A percentile compares a stretch with the other conserved stretches of the same genome.
Conservation (phyloP, 2,888 invertebrate species). For the Pachliopta kotzebuea region DNA sequence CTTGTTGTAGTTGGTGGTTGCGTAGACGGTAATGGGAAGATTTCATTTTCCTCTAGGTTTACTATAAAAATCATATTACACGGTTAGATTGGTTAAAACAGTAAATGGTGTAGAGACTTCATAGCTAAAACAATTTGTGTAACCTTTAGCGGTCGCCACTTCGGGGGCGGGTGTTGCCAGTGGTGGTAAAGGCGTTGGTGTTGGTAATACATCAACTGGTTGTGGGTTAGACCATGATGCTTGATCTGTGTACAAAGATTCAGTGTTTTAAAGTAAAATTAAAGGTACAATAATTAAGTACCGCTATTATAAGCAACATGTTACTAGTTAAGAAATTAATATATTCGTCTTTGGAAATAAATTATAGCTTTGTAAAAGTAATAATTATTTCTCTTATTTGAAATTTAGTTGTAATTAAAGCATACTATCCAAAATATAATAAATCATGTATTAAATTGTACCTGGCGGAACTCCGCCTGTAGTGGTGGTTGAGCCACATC, state of each 20-base stretch:
- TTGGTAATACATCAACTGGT: conserved; percentile 47
- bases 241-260: conserved; percentile 38
- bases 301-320: too few species aligned
- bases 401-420: too few species aligned
- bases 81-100: background rate
- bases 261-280: background rate
- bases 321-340: too few species aligned
- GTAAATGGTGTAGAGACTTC: too few species aligned
- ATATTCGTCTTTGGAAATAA: too few species aligned
- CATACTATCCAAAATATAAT: too few species aligned
- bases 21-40: conserved; percentile 29
- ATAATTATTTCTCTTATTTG: too few species aligned
- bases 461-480: conserved; percentile 63
- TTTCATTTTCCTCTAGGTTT: conserved; percentile 33
- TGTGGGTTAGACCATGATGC: conserved; percentile 41
- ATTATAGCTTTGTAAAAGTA: too few species aligned
- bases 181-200: conserved; percentile 38
- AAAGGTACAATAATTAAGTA: too few species aligned
- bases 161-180: conserved; percentile 35
- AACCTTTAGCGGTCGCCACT: conserved; percentile 36
- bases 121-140: background rate
- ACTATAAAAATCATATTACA: conserved; percentile 14
- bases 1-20: conserved; percentile 34
- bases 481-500: conserved; percentile 55
- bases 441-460: conserved; percentile 33